Evolutionary conservation across 2,888 invertebrate species (phyloP).

Genomic region (Spodoptera picta): DNA sequence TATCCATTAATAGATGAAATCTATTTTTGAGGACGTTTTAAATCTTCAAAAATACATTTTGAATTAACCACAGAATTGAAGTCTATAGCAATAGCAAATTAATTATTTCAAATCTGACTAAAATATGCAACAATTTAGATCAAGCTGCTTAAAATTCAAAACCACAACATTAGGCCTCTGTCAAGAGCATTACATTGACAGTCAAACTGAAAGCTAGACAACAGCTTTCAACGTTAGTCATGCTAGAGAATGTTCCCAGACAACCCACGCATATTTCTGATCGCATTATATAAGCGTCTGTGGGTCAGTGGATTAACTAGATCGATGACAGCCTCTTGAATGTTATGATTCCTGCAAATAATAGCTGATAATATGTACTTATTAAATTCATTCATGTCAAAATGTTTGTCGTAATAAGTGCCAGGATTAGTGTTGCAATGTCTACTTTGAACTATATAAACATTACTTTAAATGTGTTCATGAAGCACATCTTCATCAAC

Average conservation of each 20-base stretch:
- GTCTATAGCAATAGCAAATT: too few species aligned
- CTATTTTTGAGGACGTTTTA: too few species aligned
- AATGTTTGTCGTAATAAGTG: not conserved
- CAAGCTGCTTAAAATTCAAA: conserved; percentile 32
- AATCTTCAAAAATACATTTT: too few species aligned
- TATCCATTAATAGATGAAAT: too few species aligned
- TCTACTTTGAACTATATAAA: too few species aligned
- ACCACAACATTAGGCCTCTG: conserved; percentile 36
- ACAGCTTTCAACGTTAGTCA: conserved; percentile 52
- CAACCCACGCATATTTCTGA: conserved; percentile 45
- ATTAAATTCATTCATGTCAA: not conserved
- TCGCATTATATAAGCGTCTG: conserved; percentile 44
- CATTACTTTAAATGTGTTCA: too few species aligned
- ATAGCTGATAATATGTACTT: conserved; percentile 19
- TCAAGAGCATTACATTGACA: conserved; percentile 50
- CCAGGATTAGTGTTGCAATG: not conserved
- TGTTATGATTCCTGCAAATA: conserved; percentile 39
- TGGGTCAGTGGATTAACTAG: conserved; percentile 56
- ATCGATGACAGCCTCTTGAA: conserved; percentile 44
- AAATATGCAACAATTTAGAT: conserved; percentile 22
- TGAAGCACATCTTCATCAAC: not conserved
- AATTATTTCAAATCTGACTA: not conserved
- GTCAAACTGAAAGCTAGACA: conserved; percentile 30
- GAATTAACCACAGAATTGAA: too few species aligned
- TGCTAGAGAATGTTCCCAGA: conserved; percentile 45